Conservation (phyloP, 2,888 invertebrate genomes). For the Pristionchus entomophagus region DNA sequence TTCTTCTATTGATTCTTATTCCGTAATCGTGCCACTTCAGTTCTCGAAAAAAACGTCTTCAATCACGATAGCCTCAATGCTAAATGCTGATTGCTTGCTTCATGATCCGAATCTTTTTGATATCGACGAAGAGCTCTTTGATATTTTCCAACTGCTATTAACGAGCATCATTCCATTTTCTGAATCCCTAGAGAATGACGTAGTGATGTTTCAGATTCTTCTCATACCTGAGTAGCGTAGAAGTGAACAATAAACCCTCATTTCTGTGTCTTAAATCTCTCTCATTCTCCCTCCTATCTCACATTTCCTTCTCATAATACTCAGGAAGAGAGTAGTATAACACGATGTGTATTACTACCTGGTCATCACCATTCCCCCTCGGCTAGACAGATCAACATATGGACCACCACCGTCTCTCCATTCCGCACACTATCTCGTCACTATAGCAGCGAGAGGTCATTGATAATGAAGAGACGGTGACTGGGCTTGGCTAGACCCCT, state of each 20-base stretch:
- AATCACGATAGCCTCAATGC: too few species aligned
- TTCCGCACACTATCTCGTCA: too few species aligned
- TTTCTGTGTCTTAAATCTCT: neutral
- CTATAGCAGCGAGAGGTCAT: too few species aligned
- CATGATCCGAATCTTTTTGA: too few species aligned
- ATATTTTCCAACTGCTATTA: neutral
- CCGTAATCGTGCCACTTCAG: too few species aligned
- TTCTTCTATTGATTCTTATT: too few species aligned
- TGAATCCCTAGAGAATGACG: neutral
- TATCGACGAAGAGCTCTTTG: too few species aligned
- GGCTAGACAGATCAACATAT: neutral
- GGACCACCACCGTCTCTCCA: too few species aligned
- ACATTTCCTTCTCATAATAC: neutral
- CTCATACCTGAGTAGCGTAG: neutral
- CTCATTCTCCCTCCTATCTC: neutral
- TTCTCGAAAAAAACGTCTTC: too few species aligned
- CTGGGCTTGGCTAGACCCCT: too few species aligned
- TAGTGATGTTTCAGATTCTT: neutral
- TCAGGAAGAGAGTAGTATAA: conserved; percentile 25
- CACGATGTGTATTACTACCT: conserved; percentile 26
- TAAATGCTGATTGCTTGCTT: too few species aligned
- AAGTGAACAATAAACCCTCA: neutral
- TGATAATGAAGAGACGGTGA: too few species aligned
- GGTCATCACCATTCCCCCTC: neutral
- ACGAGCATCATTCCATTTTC: neutral